phyloP scores from a whole-genome alignment of 2,888 invertebrate species.

The Cyclophora albipunctata region DNA sequence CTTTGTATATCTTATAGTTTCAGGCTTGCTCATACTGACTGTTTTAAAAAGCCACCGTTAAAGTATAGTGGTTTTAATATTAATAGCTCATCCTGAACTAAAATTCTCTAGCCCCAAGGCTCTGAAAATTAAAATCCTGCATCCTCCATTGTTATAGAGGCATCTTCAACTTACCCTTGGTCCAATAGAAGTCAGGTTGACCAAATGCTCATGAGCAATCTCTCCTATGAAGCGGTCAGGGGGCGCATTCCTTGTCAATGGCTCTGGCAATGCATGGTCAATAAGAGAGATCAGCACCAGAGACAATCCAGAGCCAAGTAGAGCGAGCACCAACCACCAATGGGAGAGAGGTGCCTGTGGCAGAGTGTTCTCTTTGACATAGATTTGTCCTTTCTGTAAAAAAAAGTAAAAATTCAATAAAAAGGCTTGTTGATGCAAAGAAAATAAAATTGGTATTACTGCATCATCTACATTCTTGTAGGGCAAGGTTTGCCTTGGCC shows the following conservation, averaged over 20 bases:
- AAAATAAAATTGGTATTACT: no score
- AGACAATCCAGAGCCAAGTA: slow-evolving; percentile 68
- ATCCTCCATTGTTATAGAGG: no score
- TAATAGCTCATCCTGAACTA: no score
- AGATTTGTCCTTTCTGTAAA: slow-evolving; percentile 8
- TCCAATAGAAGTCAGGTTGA: slow-evolving; percentile 77
- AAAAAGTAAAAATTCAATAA: background rate
- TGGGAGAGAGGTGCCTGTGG: slow-evolving; percentile 27
- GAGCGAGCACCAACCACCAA: slow-evolving; percentile 63
- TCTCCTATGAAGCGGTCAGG: slow-evolving; percentile 63
- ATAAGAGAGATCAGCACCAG: slow-evolving; percentile 70
- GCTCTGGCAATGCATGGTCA: slow-evolving; percentile 74
- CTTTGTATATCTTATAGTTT: no score
- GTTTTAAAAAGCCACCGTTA: no score
- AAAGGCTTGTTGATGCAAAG: no score
- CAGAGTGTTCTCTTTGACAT: slow-evolving; percentile 42
- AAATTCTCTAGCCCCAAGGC: no score
- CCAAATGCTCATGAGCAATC: slow-evolving; percentile 78
- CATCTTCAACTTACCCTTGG: slow-evolving; percentile 54
- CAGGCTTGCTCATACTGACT: no score
- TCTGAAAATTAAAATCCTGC: no score
- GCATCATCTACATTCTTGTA: no score
- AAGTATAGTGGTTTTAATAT: no score
- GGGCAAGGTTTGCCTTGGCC: no score
- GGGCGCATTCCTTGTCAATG: slow-evolving; percentile 38